Evolutionary conservation across 2,888 invertebrate genomes (phyloP), one percentile per base, ranked within the genome.

Genomic region (Hypselothyrea guttata): DNA sequence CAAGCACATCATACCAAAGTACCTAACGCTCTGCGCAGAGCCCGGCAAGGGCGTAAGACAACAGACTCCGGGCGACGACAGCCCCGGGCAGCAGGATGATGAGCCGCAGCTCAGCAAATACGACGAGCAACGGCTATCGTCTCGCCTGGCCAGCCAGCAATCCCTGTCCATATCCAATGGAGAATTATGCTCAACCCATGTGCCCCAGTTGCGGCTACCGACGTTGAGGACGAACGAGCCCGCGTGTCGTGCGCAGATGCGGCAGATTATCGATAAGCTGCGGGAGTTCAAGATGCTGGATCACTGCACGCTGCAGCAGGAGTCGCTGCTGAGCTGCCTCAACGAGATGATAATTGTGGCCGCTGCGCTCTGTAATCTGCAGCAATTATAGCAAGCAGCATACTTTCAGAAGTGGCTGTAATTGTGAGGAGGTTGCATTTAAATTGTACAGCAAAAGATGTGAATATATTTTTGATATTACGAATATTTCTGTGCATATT

Each of bases 331-430:
- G 70, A 84, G 86, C 40, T 88, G 89, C 69, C 75, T 90, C 2
- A 89, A 88, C 77, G 90, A 90, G 72, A 87, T 89, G 68, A 61
- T 90, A 56, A 73, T 86, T 54, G 87, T 89, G 15, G 86, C 87
- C 7, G 87, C 88, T 11, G 90, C 88, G 2, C 69, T 90, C 2
- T 87, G 82, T 15, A 90, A 90, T 78, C 70, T 90, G 40, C 89
- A 89, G 58, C 88, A 88, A 37, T 88, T 87, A 22, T 77, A 66
- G 37, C 16, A 12, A 9, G 7, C n/a, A 13, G 16, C 1, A 30
- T 13, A 28, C 18, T 31, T 38, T n/a, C n/a, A n/a, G n/a, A n/a
- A n/a, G n/a, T n/a, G n/a, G n/a, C n/a, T n/a, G n/a, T n/a, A n/a
- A n/a, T n/a, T n/a, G n/a, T n/a, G n/a, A n/a, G n/a, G n/a, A n/a